phyloP scores from a whole-genome alignment of 2,888 invertebrate genomes.

The Dolichopus griseipennis region DNA sequence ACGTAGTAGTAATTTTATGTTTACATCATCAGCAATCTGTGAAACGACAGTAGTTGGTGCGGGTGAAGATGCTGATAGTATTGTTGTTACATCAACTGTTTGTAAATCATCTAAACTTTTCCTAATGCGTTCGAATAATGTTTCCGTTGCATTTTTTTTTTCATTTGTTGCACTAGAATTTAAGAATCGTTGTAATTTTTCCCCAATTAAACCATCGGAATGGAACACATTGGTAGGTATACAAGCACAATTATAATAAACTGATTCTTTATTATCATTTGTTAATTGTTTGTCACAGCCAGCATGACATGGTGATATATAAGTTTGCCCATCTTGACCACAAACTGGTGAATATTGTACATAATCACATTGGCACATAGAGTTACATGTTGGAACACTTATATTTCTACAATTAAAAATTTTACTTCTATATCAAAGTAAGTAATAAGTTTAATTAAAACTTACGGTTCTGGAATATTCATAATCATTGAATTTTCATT shows the following conservation, averaged over 20 bases:
- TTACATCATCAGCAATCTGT: slow-evolving; percentile 10
- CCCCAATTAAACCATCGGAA: slow-evolving; percentile 9
- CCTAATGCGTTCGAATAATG: neutral
- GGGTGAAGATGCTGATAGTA: neutral
- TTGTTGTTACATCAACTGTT: neutral
- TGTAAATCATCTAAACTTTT: neutral
- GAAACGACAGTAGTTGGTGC: neutral
- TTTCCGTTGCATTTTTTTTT: neutral
- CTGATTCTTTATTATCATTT: slow-evolving; percentile 43
- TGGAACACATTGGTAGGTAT: slow-evolving; percentile 3
- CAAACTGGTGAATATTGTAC: slow-evolving; percentile 68
- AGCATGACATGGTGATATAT: slow-evolving; percentile 72
- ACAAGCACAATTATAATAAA: slow-evolving; percentile 25
- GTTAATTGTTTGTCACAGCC: slow-evolving; percentile 52
- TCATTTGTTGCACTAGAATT: neutral
- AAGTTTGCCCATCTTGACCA: slow-evolving; percentile 55
- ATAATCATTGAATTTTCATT: slow-evolving; percentile 47
- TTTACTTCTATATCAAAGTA: neutral
- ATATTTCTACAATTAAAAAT: slow-evolving; percentile 17
- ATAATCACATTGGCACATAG: slow-evolving; percentile 58
- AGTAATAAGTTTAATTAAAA: slow-evolving; percentile 3
- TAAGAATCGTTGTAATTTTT: slow-evolving; percentile 1
- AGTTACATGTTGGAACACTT: slow-evolving; percentile 47
- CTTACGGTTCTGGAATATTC: slow-evolving; percentile 35
- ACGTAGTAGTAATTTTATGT: too few species aligned